Percentiles rank a stretch among this genome's conserved stretches.
Conservation (phyloP, 2,113 vertebrate species). For the Excalfactoria chinensis region DNA sequence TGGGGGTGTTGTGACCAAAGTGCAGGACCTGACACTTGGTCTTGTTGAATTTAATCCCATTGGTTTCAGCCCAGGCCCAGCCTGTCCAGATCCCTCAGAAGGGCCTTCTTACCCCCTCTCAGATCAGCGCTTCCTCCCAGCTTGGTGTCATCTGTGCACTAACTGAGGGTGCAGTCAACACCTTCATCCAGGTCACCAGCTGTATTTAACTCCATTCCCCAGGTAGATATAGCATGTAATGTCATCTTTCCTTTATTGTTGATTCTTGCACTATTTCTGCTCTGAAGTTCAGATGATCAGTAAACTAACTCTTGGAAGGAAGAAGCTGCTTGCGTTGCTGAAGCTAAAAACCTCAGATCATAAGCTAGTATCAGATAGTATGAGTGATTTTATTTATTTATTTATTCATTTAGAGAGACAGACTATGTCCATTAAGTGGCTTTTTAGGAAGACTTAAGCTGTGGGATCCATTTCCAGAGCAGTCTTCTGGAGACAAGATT, state of each 20-base stretch:
- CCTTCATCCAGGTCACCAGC: too few relatives aligned
- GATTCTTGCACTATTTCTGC: neutral
- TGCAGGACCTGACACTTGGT: too few relatives aligned
- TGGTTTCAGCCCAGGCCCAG: too few relatives aligned
- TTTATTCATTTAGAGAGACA: neutral
- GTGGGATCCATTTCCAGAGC: neutral
- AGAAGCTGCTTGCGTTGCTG: neutral
- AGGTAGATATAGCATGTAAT: neutral
- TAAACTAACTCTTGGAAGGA: neutral
- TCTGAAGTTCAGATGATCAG: neutral
- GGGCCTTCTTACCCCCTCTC: too few relatives aligned
- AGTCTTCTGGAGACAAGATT: neutral
- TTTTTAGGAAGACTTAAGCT: conserved; percentile 14
- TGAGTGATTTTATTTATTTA: neutral
- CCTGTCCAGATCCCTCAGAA: too few relatives aligned
- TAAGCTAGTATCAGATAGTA: neutral
- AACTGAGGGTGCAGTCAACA: too few relatives aligned
- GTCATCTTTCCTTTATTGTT: neutral
- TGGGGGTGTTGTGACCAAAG: too few relatives aligned
- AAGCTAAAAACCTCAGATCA: neutral
- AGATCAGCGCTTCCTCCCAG: too few relatives aligned
- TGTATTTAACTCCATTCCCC: too few relatives aligned
- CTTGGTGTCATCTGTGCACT: too few relatives aligned
- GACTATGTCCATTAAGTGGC: conserved; percentile 26
- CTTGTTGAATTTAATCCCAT: too few relatives aligned